These are phyloP conservation scores for Apis mellifera DNA, from an alignment of 1,140 invertebrate genomes.

Conservation along the genomic window DNA sequence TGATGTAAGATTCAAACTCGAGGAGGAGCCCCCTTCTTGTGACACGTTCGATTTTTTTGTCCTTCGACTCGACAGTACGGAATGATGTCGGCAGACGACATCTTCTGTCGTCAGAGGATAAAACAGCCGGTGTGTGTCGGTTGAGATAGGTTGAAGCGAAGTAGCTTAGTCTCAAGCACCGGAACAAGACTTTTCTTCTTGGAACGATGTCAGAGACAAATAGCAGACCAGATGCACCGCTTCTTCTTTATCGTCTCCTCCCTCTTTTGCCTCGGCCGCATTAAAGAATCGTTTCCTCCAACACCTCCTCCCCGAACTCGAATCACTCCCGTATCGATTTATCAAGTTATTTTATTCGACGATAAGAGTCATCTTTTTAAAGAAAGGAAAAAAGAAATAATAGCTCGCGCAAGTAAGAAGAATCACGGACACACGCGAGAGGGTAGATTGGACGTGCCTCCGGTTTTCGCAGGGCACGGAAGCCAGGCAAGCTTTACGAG, in stretches of 20 bases:
- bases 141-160: constrained; percentile 32
- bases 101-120: constrained; percentile 31
- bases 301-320: not conserved
- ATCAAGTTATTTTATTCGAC: no score
- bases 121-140: constrained; percentile 31
- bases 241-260: constrained; percentile 25
- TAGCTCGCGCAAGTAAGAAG: not conserved
- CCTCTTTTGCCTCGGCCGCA: constrained; percentile 6
- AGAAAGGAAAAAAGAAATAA: not conserved
- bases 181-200: constrained; percentile 55
- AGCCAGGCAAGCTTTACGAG: constrained; percentile 53
- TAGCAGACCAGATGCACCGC: constrained; percentile 42
- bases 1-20: constrained; percentile 26
- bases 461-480: not conserved
- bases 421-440: constrained; percentile 8
- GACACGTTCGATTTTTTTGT: constrained; percentile 24
- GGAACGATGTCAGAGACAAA: constrained; percentile 58
- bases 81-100: constrained; percentile 35
- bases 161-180: constrained; percentile 48
- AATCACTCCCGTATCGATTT: no score
- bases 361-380: no score
- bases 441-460: not conserved
- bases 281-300: constrained; percentile 37
- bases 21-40: not conserved
- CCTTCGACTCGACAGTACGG: not conserved